Conservation (phyloP, 2,888 invertebrate species). For the Margaritifera margaritifera region DNA sequence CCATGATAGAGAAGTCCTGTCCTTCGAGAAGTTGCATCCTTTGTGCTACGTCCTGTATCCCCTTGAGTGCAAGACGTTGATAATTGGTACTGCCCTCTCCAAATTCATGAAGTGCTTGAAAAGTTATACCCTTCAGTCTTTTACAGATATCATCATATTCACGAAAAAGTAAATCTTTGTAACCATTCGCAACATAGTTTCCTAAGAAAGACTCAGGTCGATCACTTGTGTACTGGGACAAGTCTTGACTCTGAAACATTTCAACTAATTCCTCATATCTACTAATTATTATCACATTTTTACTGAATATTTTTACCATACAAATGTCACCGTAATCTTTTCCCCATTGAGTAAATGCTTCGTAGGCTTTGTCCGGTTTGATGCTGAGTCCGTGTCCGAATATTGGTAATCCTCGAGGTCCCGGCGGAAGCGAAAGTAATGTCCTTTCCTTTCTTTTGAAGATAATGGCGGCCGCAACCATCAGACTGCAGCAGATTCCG, state of each 20-base stretch:
- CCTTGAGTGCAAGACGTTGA: constrained; percentile 6
- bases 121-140: constrained; percentile 24
- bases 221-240: constrained; percentile 19
- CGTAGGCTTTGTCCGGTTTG: constrained; percentile 29
- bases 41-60: constrained; percentile 19
- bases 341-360: constrained; percentile 32
- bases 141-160: constrained; percentile 31
- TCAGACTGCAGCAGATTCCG: too few species aligned
- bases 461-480: too few species aligned
- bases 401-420: constrained; percentile 26
- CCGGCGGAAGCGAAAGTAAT: constrained; percentile 15
- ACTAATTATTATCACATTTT: constrained; percentile 26
- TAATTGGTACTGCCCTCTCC: constrained; percentile 18
- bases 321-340: constrained; percentile 31
- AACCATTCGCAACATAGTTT: constrained; percentile 22
- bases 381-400: constrained; percentile 29
- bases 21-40: constrained; percentile 9
- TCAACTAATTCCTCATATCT: constrained; percentile 22
- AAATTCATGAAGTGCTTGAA: constrained; percentile 22
- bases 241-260: constrained; percentile 22
- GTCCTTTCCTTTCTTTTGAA: too few species aligned
- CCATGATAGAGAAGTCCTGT: constrained; percentile 25
- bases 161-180: constrained; percentile 36
- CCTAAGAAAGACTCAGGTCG: constrained; percentile 36
- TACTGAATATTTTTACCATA: constrained; percentile 28